Conservation (phyloP, 2,113 vertebrate genomes). For the Vidua chalybeata region DNA sequence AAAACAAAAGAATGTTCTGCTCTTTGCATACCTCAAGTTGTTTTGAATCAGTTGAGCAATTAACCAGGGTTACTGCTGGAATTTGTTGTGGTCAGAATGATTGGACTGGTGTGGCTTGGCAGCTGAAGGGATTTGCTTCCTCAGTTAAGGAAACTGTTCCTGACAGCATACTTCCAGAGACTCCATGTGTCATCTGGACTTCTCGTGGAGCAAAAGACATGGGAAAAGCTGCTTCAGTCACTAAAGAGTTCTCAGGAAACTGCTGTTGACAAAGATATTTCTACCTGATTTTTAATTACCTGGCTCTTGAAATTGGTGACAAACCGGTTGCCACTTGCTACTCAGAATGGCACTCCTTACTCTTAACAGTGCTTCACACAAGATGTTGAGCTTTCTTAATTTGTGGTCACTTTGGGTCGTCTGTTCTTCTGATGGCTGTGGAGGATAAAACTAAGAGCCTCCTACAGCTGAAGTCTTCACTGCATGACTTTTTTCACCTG, state of each 20-base stretch:
- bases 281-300: not conserved
- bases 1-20: not conserved
- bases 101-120: not conserved
- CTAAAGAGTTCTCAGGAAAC: not conserved
- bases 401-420: not conserved
- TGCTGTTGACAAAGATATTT: not conserved
- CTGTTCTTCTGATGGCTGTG: not conserved
- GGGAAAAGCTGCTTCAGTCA: not conserved
- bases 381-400: not conserved
- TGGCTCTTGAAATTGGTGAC: not conserved
- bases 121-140: not conserved
- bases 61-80: not conserved
- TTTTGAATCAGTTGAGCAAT: not conserved
- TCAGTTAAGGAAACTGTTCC: not conserved
- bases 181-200: fast-evolving
- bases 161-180: not conserved
- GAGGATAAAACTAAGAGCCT: not conserved
- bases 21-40: not conserved
- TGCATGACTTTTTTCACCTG: not conserved
- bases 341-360: not conserved
- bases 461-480: not conserved
- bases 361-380: not conserved
- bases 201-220: not conserved
- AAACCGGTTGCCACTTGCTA: not conserved
- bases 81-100: not conserved